phyloP scores from a whole-genome alignment of 2,888 invertebrate species.

The Labia minor region DNA sequence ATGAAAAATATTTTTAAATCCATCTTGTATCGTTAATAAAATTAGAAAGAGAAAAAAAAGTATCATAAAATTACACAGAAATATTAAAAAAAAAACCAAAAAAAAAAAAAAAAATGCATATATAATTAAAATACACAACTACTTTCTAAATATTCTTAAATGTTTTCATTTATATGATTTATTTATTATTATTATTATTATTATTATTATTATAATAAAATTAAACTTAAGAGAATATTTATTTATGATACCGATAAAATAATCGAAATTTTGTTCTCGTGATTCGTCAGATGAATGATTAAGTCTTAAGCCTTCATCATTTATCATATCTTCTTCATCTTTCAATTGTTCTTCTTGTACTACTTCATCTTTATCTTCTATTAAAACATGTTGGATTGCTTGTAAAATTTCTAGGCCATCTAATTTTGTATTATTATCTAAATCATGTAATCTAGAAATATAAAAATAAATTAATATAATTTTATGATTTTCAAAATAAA shows the following conservation, averaged over 20 bases:
- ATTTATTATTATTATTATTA: too few species aligned
- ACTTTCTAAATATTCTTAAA: too few species aligned
- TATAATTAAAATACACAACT: too few species aligned
- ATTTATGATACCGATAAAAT: slow-evolving; percentile 38
- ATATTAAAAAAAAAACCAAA: slow-evolving; percentile 34
- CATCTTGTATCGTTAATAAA: slow-evolving; percentile 16
- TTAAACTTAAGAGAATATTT: too few species aligned
- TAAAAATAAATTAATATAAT: slow-evolving; percentile 14
- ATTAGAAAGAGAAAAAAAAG: slow-evolving; percentile 31
- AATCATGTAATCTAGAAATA: slow-evolving; percentile 58
- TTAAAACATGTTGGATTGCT: slow-evolving; percentile 64
- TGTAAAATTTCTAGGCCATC: slow-evolving; percentile 83
- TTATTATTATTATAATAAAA: too few species aligned
- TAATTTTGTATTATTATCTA: slow-evolving; percentile 75
- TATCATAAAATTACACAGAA: slow-evolving; percentile 18
- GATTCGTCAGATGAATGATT: not conserved
- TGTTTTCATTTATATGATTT: too few species aligned
- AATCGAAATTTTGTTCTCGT: slow-evolving; percentile 37
- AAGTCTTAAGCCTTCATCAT: not conserved
- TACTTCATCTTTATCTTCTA: slow-evolving; percentile 44
- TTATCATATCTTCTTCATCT: slow-evolving; percentile 36
- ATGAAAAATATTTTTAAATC: slow-evolving; percentile 29
- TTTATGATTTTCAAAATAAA: too few species aligned
- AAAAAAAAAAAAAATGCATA: not conserved
- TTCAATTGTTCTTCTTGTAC: slow-evolving; percentile 36